These are phyloP conservation scores for Heliconius aoede DNA, from an alignment of 2,888 invertebrate genomes.

Conservation along the genomic window DNA sequence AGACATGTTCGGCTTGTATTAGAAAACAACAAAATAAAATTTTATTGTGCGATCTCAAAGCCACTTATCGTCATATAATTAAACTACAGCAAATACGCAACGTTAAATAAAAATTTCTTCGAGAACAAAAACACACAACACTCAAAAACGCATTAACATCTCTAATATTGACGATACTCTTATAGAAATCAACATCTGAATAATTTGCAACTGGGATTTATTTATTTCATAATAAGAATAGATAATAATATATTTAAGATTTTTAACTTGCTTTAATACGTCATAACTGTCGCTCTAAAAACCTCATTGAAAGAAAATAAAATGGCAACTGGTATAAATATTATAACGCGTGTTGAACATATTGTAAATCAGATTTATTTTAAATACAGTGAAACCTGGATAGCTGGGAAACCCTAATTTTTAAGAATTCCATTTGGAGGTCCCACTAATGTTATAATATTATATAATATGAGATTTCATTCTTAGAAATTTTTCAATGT, in stretches of 20 bases:
- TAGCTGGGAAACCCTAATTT: no score
- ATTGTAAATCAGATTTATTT: no score
- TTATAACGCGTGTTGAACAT: no score
- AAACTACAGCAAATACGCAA: constrained; percentile 47
- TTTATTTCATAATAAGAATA: background rate
- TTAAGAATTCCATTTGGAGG: no score
- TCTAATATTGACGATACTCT: constrained; percentile 27
- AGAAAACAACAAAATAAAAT: constrained; percentile 2
- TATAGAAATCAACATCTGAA: constrained; percentile 31
- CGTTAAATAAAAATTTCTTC: constrained; percentile 51
- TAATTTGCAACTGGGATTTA: constrained; percentile 20
- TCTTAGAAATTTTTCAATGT: no score
- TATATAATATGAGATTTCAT: no score
- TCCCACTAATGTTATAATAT: no score
- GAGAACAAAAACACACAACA: constrained; percentile 54
- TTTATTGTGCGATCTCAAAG: constrained; percentile 24
- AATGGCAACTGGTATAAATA: no score
- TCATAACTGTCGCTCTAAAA: no score
- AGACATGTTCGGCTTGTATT: background rate
- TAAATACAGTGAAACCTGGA: no score
- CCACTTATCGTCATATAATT: constrained; percentile 36
- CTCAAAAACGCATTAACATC: constrained; percentile 48
- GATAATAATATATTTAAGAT: background rate
- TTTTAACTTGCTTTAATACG: background rate
- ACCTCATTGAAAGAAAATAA: no score